Conservation (phyloP, 2,797 vertebrate genomes). For the Sebastes baramenuke region DNA sequence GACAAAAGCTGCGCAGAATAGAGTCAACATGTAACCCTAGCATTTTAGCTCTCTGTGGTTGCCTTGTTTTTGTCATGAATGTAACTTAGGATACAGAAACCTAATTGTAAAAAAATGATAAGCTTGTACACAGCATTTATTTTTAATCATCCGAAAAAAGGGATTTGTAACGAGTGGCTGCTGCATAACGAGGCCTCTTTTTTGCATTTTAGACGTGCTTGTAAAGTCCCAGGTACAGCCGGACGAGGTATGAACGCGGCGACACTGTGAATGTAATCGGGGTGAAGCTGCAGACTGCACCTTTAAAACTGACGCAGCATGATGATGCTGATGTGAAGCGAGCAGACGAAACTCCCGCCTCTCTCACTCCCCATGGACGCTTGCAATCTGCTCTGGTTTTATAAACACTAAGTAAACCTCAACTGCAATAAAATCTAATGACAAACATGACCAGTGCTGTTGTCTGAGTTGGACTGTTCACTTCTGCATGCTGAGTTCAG, state of each 20-base stretch:
- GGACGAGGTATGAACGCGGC: neutral
- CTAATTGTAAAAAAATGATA: constrained; percentile 35
- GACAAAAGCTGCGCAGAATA: constrained; percentile 20
- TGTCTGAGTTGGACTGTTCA: constrained; percentile 20
- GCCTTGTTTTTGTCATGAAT: constrained; percentile 74
- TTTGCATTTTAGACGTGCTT: constrained; percentile 15
- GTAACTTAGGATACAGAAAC: constrained; percentile 58
- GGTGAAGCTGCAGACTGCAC: constrained; percentile 27
- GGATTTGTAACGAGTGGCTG: constrained; percentile 22
- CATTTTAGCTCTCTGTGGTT: constrained; percentile 48
- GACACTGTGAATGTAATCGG: constrained; percentile 68
- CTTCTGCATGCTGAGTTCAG: neutral
- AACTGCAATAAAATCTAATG: constrained; percentile 75
- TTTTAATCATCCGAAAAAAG: constrained; percentile 28
- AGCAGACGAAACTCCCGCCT: constrained; percentile 33
- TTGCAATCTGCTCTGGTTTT: constrained; percentile 75
- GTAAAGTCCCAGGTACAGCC: constrained; percentile 14
- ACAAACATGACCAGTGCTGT: constrained; percentile 34
- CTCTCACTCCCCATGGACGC: constrained; percentile 52
- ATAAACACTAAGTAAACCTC: constrained; percentile 74
- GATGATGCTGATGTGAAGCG: constrained; percentile 14
- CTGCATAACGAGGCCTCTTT: constrained; percentile 26
- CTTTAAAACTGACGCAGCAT: constrained; percentile 24
- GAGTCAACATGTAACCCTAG: constrained; percentile 30
- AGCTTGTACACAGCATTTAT: constrained; percentile 50